Evolutionary conservation across 1,140 invertebrate genomes (phyloP), one percentile per base, ranked within the genome.

Genomic region (Nixonia krombeini): DNA sequence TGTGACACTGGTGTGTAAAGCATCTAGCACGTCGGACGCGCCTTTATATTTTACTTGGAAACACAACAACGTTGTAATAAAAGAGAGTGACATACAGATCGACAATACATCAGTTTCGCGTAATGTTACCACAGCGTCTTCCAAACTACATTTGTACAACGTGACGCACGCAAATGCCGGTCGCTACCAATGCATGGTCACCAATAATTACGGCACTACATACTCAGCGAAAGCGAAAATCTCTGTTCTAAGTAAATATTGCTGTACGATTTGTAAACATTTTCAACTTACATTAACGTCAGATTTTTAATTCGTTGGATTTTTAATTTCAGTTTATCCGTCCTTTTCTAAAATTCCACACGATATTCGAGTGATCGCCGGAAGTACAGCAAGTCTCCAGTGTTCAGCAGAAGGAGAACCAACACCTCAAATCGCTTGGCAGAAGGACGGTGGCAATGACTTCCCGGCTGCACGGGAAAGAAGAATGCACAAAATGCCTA

Each of bases 381-480:
- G 95, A 3, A 90, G 90, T 55, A 95, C 91, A n/a, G 96, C 94
- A 0, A 90, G 91, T 35, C 85, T 99, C 4, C 94, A 96, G 69
- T 99, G 97, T 88, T 93, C 94, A 1, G 96, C 96, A 7, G 89
- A 88, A 51, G 97, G 96, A 1, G 91, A 94, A 69, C 96, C 96
- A 0, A 83, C 87, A 16, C 96, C 96, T 23, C 90, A 95, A 81
- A 95, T 97, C 63, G 91, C 93, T 0, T 95, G 96, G 91, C 92
- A 95, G 73, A 98, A 98, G 83, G 96, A 97, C 86, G 94, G 93
- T n/a, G 94, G 93, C 0, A 93, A 94, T 79, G 93, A 97, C 81
- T 98, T 99, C 81, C 96, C 96, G 6, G 96, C 97, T 5, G 96
- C 96, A 9, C 88, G 92, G 51, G 96, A 98, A 80, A 89, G 96